Evolutionary conservation across 2,888 invertebrate genomes (phyloP).

Genomic region (Colostygia pectinataria): DNA sequence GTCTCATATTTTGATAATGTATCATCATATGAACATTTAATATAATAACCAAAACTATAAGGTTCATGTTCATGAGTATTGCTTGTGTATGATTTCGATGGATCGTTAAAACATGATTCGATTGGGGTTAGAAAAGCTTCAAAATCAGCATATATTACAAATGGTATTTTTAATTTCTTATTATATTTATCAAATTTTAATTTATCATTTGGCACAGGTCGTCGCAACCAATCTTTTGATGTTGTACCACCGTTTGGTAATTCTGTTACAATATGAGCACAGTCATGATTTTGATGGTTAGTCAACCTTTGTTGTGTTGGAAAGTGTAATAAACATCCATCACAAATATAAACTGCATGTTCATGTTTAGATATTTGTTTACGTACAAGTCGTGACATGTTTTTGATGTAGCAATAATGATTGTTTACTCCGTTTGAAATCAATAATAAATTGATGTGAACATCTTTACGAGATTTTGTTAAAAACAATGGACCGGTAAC

Average conservation of each 20-base stretch:
- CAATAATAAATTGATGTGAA: neutral
- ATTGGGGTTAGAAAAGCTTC: slow-evolving; percentile 28
- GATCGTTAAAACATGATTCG: no score
- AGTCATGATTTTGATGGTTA: slow-evolving; percentile 14
- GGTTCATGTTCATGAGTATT: no score
- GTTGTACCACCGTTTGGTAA: slow-evolving; percentile 12
- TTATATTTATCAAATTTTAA: slow-evolving; percentile 9
- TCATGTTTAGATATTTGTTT: slow-evolving; percentile 9
- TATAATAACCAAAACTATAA: no score
- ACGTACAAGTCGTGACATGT: slow-evolving; percentile 11
- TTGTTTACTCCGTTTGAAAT: neutral
- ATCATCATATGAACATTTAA: no score
- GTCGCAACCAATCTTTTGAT: neutral
- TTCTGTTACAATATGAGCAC: slow-evolving; percentile 6
- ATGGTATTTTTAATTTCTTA: slow-evolving; percentile 11
- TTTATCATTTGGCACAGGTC: slow-evolving; percentile 5
- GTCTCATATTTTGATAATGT: slow-evolving; percentile 18
- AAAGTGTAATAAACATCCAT: slow-evolving; percentile 14
- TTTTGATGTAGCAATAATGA: slow-evolving; percentile 1
- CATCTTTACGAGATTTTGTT: neutral
- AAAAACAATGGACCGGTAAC: no score
- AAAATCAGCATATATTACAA: neutral
- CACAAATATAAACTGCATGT: slow-evolving; percentile 12
- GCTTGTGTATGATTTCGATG: no score
- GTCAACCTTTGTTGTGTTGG: slow-evolving; percentile 5